Conservation (phyloP, 2,113 vertebrate genomes). For the Steatornis caripensis region DNA sequence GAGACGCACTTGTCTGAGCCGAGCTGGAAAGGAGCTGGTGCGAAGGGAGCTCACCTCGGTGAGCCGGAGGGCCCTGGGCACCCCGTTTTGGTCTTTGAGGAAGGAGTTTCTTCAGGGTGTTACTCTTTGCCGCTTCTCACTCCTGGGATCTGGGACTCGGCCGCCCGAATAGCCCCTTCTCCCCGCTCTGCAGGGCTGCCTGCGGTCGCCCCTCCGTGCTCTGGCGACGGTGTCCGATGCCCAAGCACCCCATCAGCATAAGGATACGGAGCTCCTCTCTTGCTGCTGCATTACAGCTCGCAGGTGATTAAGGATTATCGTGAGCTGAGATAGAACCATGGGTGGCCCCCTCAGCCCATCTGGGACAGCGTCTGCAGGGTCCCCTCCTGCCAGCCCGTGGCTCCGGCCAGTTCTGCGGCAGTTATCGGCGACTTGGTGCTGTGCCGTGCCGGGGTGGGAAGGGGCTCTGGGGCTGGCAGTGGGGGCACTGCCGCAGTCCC, state of each 20-base stretch:
- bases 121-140: background rate
- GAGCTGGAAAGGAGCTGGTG: background rate
- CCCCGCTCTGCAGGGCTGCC: background rate
- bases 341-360: background rate
- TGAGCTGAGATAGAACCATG: background rate
- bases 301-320: background rate
- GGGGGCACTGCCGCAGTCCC: too few relatives aligned
- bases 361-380: background rate
- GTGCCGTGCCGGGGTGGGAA: background rate
- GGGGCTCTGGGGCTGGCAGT: background rate
- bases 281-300: background rate
- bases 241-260: too few relatives aligned
- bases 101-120: background rate
- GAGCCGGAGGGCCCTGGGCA: too few relatives aligned
- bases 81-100: background rate
- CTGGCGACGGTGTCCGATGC: too few relatives aligned
- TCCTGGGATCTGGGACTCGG: background rate
- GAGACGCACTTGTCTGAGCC: rapidly evolving
- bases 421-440: background rate
- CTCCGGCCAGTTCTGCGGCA: rapidly evolving
- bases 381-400: background rate
- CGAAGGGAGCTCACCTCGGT: background rate
- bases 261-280: background rate
- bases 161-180: background rate
- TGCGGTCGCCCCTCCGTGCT: background rate